These are phyloP conservation scores for Xylocopa sonorina DNA, from an alignment of 1,140 invertebrate genomes.

Conservation along the genomic window DNA sequence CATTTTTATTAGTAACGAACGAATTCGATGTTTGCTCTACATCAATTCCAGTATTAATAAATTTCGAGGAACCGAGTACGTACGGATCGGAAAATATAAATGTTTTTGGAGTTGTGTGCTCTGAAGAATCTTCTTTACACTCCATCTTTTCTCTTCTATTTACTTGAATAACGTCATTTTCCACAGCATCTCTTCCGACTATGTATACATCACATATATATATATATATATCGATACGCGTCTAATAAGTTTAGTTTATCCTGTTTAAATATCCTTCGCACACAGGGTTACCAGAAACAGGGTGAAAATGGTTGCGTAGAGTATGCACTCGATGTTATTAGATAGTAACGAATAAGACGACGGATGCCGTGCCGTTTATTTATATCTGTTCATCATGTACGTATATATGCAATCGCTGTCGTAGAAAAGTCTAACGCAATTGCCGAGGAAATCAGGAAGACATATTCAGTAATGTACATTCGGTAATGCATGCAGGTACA, in stretches of 20 bases:
- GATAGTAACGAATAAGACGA: too few species aligned
- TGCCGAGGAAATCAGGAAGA: too few species aligned
- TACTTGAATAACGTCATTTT: not conserved
- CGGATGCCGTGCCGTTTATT: too few species aligned
- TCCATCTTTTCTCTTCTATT: not conserved
- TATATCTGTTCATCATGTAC: too few species aligned
- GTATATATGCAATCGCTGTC: too few species aligned
- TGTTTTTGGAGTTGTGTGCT: conserved; percentile 8
- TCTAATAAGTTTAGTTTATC: conserved; percentile 2
- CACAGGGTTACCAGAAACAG: too few species aligned
- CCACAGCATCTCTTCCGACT: not conserved
- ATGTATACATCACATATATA: not conserved
- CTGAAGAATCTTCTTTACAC: not conserved
- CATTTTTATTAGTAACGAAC: conserved; percentile 10
- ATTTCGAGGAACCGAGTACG: conserved; percentile 54
- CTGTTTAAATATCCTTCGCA: too few species aligned
- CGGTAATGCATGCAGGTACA: too few species aligned
- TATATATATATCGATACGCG: not conserved
- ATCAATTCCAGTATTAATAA: conserved; percentile 36
- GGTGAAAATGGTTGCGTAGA: too few species aligned
- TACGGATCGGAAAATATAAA: conserved; percentile 73
- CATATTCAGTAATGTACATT: too few species aligned
- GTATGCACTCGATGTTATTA: too few species aligned
- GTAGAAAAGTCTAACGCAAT: too few species aligned
- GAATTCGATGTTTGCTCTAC: conserved; percentile 54